Base-by-base conservation (phyloP, 2,888 invertebrate genomes). In the Parnassius orleans region DNA sequence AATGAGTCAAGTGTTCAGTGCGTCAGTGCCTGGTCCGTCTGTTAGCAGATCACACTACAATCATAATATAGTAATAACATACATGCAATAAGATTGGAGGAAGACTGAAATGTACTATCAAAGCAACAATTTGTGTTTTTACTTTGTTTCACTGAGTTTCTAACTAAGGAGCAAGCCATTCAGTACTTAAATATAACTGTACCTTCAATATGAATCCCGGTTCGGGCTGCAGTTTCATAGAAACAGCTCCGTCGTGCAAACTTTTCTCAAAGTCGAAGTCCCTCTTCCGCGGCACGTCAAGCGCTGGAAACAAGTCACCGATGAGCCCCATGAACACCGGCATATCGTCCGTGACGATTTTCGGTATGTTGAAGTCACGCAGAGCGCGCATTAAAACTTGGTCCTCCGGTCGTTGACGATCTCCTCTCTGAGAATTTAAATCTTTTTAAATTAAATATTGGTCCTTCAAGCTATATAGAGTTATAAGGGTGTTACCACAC, bases 301-400 rank as follows among this genome's bases (percentile, higher is more conserved):
- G 91, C 0, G 98, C 96, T 0, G 98, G 98, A 87, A 98, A 98
- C 66, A 98, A 87, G 81, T 98, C 98, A 0, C 97, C 97, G 70
- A 98, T 98, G 24, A 98, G 93, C 12, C 98, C 98, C 97, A 98
- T 96, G 80, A 98, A 98, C 1, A 98, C 95, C 0, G 97, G 95
- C 63, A 95, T 94, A 78, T 98, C 98, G 74, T 98, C 98, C 0
- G 98, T 97, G 10, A 98, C 95, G 71, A 98, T 98, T 92, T 98
- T 98, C 0, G 98, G 98, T 63, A 97, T 95, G 81, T 98, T 98
- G 82, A 98, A 98, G 90, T 98, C 98, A 84, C 98, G 92, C 70
- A 98, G 83, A 0, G 98, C 98, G 82, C 98, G 93, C 98, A 98
- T 98, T 56, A 98, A 84, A 47, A 98, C 98, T 92, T 98, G 97